A percentile compares a stretch with the other conserved stretches of the same genome.
Conservation (phyloP, 2,113 vertebrate species). For the Cromileptes altivelis region DNA sequence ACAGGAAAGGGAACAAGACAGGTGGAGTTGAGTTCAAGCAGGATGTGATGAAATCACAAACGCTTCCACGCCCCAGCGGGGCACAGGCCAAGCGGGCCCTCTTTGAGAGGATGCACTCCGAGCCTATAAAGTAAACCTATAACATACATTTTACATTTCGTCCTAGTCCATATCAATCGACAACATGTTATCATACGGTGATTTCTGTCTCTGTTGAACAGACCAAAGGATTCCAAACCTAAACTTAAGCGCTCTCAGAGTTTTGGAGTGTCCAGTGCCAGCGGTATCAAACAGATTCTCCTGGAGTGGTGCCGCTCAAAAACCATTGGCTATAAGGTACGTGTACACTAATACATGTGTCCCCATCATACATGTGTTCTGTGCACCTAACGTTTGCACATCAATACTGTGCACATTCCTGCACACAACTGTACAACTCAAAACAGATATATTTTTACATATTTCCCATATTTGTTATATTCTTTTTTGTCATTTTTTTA, state of each 20-base stretch:
- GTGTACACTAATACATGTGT: too few relatives aligned
- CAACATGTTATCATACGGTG: background rate
- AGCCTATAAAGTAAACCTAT: constrained; percentile 84
- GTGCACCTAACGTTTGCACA: too few relatives aligned
- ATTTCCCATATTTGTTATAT: too few relatives aligned
- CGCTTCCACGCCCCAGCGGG: constrained; percentile 84
- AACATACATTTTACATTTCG: background rate
- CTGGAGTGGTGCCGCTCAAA: constrained; percentile 97
- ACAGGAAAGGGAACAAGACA: constrained; percentile 65
- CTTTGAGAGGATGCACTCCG: constrained; percentile 91
- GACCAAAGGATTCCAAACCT: constrained; percentile 87
- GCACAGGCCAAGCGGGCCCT: constrained; percentile 89
- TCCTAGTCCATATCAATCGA: background rate
- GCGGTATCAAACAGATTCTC: constrained; percentile 95
- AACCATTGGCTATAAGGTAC: constrained; percentile 94
- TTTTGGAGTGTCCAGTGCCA: constrained; percentile 92
- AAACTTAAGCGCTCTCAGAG: constrained; percentile 96
- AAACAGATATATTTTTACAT: too few relatives aligned
- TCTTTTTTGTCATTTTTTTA: too few relatives aligned
- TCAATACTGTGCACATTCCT: too few relatives aligned
- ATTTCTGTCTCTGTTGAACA: constrained; percentile 52
- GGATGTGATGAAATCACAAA: constrained; percentile 89
- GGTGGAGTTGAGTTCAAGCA: constrained; percentile 70
- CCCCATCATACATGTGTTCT: too few relatives aligned
- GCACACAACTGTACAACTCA: too few relatives aligned